phyloP scores from a whole-genome alignment of 2,113 vertebrate genomes.

The Ophiodon elongatus region DNA sequence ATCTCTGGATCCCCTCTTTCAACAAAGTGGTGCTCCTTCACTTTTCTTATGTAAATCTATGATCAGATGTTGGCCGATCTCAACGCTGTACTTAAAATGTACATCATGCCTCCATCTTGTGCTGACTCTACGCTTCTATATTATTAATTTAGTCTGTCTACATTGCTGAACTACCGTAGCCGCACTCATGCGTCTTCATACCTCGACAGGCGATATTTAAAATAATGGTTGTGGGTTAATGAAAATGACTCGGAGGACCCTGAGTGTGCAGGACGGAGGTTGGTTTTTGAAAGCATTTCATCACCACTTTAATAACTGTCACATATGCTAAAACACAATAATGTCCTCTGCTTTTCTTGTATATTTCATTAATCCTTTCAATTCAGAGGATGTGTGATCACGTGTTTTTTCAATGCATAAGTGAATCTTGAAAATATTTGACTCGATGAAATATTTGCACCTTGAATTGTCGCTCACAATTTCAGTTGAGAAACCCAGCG shows the following conservation, averaged over 20 bases:
- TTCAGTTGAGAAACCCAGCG: slow-evolving; percentile 13
- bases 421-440: not conserved
- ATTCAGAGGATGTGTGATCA: slow-evolving; percentile 28
- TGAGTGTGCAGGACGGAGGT: slow-evolving; percentile 64
- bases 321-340: slow-evolving; percentile 64
- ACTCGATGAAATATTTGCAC: slow-evolving; percentile 1
- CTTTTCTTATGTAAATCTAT: slow-evolving; percentile 18
- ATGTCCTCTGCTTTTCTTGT: slow-evolving; percentile 12
- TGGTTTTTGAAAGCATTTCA: slow-evolving; percentile 76
- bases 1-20: not conserved
- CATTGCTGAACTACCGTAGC: slow-evolving; percentile 16
- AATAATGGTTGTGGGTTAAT: slow-evolving; percentile 82
- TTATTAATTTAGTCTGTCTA: slow-evolving; percentile 43
- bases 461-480: slow-evolving; percentile 15
- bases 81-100: slow-evolving; percentile 17
- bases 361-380: slow-evolving; percentile 21
- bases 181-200: slow-evolving; percentile 48
- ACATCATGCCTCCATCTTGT: slow-evolving; percentile 17
- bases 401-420: slow-evolving; percentile 16
- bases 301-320: slow-evolving; percentile 71
- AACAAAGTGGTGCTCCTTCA: not conserved
- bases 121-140: slow-evolving; percentile 52
- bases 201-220: slow-evolving; percentile 70
- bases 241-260: slow-evolving; percentile 79
- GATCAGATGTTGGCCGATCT: slow-evolving; percentile 13